These are phyloP conservation scores for Micropoecilia bifurca DNA, from an alignment of 2,797 vertebrate species.

Conservation along the genomic window DNA sequence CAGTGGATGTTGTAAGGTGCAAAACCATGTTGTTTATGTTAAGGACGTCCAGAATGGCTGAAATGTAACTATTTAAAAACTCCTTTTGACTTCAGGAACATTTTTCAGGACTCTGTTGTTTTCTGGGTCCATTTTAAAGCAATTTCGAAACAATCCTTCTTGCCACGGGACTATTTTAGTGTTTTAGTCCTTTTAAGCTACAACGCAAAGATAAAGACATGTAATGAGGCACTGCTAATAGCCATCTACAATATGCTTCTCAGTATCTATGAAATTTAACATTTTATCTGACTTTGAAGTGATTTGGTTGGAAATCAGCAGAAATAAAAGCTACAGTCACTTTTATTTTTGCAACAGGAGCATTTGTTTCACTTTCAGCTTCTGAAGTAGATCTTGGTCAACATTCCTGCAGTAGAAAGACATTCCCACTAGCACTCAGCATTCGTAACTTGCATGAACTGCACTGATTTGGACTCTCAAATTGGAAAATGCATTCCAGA, in stretches of 20 bases:
- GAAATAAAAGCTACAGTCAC: not conserved
- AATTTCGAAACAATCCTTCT: not conserved
- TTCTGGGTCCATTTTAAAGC: not conserved
- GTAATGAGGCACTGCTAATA: not conserved
- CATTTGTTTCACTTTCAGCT: not conserved
- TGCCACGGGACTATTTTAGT: not conserved
- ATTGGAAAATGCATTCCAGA: not conserved
- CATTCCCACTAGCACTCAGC: not conserved
- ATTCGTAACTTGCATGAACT: not conserved
- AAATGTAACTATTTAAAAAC: not conserved
- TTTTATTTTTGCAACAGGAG: not conserved
- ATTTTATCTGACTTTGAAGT: not conserved
- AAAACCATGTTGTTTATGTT: not conserved
- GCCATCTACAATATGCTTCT: not conserved
- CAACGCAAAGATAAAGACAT: not conserved
- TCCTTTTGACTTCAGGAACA: not conserved
- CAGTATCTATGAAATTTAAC: not conserved
- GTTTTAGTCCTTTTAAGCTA: not conserved
- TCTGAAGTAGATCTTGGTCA: not conserved
- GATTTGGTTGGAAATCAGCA: not conserved
- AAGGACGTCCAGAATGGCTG: not conserved
- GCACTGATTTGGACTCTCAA: not conserved
- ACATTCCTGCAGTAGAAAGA: not conserved
- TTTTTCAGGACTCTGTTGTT: not conserved
- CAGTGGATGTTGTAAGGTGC: not conserved